Percentiles rank a stretch among this genome's conserved stretches.
Conservation (phyloP, 2,888 invertebrate species). For the Spodoptera exigua region DNA sequence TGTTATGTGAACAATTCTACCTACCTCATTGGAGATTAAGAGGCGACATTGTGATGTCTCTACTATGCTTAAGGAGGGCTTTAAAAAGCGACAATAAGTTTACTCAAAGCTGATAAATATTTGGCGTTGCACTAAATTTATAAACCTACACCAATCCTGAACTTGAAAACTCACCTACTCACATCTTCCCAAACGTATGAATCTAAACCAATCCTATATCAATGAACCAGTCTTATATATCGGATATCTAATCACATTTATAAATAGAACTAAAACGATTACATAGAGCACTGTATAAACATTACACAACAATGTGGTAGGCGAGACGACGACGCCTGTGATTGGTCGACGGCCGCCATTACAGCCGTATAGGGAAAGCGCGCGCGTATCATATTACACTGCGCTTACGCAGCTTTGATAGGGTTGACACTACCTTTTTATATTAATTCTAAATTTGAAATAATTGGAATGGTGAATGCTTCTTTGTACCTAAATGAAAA, state of each 20-base stretch:
- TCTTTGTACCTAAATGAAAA: no score
- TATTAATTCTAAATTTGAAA: background rate
- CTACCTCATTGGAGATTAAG: no score
- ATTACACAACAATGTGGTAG: slow-evolving; percentile 63
- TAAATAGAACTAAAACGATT: slow-evolving; percentile 48
- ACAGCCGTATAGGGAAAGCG: slow-evolving; percentile 81
- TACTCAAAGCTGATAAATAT: no score
- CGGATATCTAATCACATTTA: slow-evolving; percentile 37
- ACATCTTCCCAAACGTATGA: no score
- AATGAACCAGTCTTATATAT: slow-evolving; percentile 5
- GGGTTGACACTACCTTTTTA: slow-evolving; percentile 26
- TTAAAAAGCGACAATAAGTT: no score
- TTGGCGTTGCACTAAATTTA: no score
- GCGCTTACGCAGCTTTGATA: slow-evolving; percentile 59
- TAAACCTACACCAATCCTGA: no score
- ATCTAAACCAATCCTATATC: background rate
- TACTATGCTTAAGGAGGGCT: no score
- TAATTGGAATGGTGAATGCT: no score
- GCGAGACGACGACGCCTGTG: slow-evolving; percentile 68
- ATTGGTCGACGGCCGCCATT: slow-evolving; percentile 76
- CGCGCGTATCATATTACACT: slow-evolving; percentile 77
- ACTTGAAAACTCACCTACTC: no score
- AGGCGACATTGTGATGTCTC: no score
- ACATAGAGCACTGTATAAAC: slow-evolving; percentile 48
- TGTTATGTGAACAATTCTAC: no score